Evolutionary conservation across 1,140 invertebrate species (phyloP), one percentile per base, ranked within the genome.

Genomic region (Trypoxylus dichotomus): DNA sequence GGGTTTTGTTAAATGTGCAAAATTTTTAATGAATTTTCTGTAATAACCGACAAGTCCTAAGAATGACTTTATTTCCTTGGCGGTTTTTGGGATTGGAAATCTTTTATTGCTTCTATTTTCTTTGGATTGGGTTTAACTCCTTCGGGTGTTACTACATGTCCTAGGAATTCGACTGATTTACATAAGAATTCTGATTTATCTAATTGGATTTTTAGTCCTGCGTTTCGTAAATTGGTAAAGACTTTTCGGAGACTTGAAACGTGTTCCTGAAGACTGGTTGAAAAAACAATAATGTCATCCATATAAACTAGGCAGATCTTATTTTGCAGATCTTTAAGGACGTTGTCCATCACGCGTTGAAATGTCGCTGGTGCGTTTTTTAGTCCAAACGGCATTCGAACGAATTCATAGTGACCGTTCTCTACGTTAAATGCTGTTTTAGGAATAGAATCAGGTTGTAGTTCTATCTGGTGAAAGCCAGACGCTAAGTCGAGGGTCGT

Each of bases 361-460:
- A 80, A 80, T 13, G 78, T 80, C 2, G 78, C 42, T 5, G 80
- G 80, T 42, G 54, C 47, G 13, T 58, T 71, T 60, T 80, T 80
- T 43, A 79, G 27, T 10, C 76, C 80, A 27, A 80, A 80, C 1
- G 78, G 80, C 80, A 80, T 79, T 37, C 78, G 15, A 2, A 21
- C 3, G 32, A 75, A 78, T 63, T 85, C 78, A 75, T 77, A 86
- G 75, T 84, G 84, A 0, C 84, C 85, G 19, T 77, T 41, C 24
- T 82, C 71, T 1, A 79, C 80, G 24, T 60, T 72, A 74, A 88
- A 87, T 0, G 84, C 86, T 15, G 87, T 88, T 79, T 88, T 89
- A 84, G 79, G 19, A 13, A 11, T 32, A 58, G 73, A 71, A n/a
- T 74, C 60, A 2, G 13, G 3, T 29, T 74, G n/a, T 6, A 89